phyloP scores from a whole-genome alignment of 2,797 vertebrate species.

The Sebastolobus altivelis region DNA sequence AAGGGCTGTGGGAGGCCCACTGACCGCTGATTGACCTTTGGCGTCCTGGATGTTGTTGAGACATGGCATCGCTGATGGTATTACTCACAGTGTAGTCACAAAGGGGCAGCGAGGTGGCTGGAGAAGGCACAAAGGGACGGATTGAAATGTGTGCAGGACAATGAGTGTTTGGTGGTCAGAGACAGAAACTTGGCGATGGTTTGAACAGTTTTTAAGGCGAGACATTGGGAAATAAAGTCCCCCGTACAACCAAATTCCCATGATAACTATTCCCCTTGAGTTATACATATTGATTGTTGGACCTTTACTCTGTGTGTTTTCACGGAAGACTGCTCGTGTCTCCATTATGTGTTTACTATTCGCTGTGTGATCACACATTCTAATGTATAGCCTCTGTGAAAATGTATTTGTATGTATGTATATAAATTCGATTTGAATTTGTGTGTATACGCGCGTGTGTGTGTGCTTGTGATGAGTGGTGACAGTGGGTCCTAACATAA shows the following conservation, averaged over 20 bases:
- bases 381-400: not conserved
- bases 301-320: not conserved
- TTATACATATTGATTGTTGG: not conserved
- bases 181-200: not conserved
- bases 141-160: not conserved
- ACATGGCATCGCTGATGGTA: constrained; percentile 22
- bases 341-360: not conserved
- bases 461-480: constrained; percentile 37
- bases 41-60: constrained; percentile 24
- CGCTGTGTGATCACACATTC: not conserved
- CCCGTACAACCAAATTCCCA: not conserved
- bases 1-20: not conserved
- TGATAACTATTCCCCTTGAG: not conserved
- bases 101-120: constrained; percentile 27
- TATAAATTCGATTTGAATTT: not conserved
- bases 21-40: constrained; percentile 44
- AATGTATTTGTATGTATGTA: not conserved
- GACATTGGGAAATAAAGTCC: not conserved
- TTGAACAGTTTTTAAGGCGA: not conserved
- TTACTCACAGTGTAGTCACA: constrained; percentile 50
- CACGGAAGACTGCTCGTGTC: not conserved
- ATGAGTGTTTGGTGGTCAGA: not conserved
- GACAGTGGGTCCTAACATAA: constrained; percentile 52
- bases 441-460: constrained; percentile 11
- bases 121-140: constrained; percentile 11